A percentile compares a stretch with the other conserved stretches of the same genome.
phyloP scores from a whole-genome alignment of 1,140 invertebrate genomes.

The Euura saliciscinereae region DNA sequence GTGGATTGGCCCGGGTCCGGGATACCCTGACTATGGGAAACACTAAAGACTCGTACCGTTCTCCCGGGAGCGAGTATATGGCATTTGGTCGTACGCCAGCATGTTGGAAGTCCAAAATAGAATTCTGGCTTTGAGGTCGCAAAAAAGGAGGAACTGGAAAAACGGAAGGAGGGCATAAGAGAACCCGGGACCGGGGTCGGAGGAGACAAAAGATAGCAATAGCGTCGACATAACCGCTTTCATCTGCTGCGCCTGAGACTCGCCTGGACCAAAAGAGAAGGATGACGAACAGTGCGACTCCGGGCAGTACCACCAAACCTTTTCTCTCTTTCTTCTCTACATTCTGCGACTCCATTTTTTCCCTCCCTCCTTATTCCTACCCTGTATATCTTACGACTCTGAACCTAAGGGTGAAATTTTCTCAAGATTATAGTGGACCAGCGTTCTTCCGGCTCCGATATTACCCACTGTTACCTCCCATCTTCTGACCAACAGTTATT shows the following conservation, averaged over 20 bases:
- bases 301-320: neutral
- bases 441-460: neutral
- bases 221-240: slow-evolving; percentile 6
- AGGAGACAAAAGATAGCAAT: slow-evolving; percentile 4
- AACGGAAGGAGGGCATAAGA: neutral
- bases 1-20: neutral
- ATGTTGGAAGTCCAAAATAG: slow-evolving; percentile 1
- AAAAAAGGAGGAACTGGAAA: slow-evolving; percentile 1
- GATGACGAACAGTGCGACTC: neutral
- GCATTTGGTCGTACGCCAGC: slow-evolving; percentile 3
- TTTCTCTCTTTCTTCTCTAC: neutral
- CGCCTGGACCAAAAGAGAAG: neutral
- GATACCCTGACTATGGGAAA: neutral
- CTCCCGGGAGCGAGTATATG: neutral
- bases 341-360: neutral
- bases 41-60: neutral
- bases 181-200: neutral
- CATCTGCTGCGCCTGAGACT: neutral
- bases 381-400: neutral
- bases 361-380: neutral
- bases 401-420: neutral
- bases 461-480: neutral
- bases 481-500: too few relatives aligned
- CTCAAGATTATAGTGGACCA: neutral
- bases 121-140: slow-evolving; percentile 6